These are phyloP conservation scores for Caradrina kadenii DNA, from an alignment of 2,888 invertebrate genomes.

Conservation along the genomic window DNA sequence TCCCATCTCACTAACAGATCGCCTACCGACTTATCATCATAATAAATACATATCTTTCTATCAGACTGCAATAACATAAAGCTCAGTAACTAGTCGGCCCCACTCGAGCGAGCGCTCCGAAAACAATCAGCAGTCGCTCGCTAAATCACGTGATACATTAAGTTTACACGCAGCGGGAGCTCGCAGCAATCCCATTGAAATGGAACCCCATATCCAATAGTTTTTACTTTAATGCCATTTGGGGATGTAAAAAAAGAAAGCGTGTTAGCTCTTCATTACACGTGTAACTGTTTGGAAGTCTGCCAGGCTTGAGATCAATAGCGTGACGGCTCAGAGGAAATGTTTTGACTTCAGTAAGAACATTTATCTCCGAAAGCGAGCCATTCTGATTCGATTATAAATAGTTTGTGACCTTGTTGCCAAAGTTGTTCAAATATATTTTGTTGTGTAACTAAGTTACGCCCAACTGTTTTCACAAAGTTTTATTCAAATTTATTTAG, in stretches of 20 bases:
- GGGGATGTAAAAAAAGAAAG: constrained; percentile 43
- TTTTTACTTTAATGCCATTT: constrained; percentile 50
- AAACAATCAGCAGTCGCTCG: constrained; percentile 57
- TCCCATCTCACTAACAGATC: constrained; percentile 18
- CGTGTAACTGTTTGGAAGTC: constrained; percentile 39
- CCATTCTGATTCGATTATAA: constrained; percentile 54
- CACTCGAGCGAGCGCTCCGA: constrained; percentile 29
- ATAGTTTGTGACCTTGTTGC: constrained; percentile 56
- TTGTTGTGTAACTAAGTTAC: constrained; percentile 48
- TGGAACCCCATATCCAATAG: constrained; percentile 53
- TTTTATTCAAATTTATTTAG: constrained; percentile 58
- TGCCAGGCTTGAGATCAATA: constrained; percentile 45
- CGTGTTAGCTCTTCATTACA: constrained; percentile 25
- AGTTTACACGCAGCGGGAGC: constrained; percentile 60
- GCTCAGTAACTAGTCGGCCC: constrained; percentile 31
- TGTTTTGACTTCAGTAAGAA: constrained; percentile 35
- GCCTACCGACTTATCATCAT: constrained; percentile 19
- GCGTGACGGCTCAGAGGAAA: constrained; percentile 35
- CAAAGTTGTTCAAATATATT: constrained; percentile 51
- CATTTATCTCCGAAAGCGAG: constrained; percentile 18
- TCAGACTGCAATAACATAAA: constrained; percentile 58
- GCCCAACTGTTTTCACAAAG: constrained; percentile 47
- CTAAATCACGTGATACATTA: constrained; percentile 62
- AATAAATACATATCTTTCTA: constrained; percentile 52
- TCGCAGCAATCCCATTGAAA: constrained; percentile 49